Percentiles rank a stretch among this genome's conserved stretches.
phyloP scores from a whole-genome alignment of 1,140 invertebrate genomes.

The Drosophila biarmipes region DNA sequence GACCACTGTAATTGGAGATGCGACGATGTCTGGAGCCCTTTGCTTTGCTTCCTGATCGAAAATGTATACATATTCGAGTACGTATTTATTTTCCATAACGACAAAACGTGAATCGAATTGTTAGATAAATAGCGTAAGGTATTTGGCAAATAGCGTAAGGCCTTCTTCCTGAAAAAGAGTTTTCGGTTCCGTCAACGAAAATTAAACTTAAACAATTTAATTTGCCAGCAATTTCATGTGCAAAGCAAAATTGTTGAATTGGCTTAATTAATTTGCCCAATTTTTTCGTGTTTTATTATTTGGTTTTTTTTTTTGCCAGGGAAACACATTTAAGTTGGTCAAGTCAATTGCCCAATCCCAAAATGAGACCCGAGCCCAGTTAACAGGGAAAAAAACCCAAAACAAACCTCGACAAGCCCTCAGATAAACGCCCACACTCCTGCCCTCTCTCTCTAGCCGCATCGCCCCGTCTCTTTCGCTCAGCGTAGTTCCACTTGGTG shows the following conservation, averaged over 20 bases:
- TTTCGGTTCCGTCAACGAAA: constrained; percentile 55
- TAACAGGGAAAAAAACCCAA: constrained; percentile 23
- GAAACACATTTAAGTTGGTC: constrained; percentile 69
- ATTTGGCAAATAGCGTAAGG: no score
- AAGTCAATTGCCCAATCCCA: constrained; percentile 72
- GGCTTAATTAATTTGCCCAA: constrained; percentile 76
- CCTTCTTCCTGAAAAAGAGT: constrained; percentile 45
- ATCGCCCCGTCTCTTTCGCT: constrained; percentile 5
- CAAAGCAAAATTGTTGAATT: constrained; percentile 73
- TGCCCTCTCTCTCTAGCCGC: neutral
- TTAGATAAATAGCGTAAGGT: constrained; percentile 52
- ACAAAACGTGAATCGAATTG: constrained; percentile 68
- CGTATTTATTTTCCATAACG: constrained; percentile 51
- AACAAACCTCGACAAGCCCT: constrained; percentile 67
- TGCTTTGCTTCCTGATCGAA: constrained; percentile 42
- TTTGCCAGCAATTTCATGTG: constrained; percentile 67
- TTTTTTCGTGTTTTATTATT: constrained; percentile 48
- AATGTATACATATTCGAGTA: constrained; percentile 2
- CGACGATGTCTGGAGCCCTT: constrained; percentile 45
- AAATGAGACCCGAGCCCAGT: constrained; percentile 41
- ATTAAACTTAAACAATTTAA: constrained; percentile 77
- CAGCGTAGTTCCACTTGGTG: constrained; percentile 42
- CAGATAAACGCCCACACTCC: constrained; percentile 42
- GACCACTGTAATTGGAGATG: constrained; percentile 52
- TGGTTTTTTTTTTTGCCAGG: constrained; percentile 23